A percentile compares a stretch with the other conserved stretches of the same genome.
Evolutionary conservation across 2,888 invertebrate species (phyloP).

Genomic region (Acholoe squamosa): DNA sequence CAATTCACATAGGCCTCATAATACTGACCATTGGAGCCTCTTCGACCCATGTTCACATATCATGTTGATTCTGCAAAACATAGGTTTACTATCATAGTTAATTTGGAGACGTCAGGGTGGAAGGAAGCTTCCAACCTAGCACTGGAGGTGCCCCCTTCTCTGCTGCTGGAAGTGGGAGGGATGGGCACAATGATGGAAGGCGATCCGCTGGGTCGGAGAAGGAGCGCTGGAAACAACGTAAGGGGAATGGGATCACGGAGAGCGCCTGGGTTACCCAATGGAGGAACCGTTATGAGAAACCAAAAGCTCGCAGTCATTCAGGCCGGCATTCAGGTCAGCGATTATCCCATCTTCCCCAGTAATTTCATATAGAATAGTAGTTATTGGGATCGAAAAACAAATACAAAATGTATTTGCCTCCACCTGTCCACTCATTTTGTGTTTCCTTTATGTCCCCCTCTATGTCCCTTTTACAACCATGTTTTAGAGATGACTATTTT

Average conservation of each 20-base stretch:
- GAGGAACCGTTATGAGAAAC: constrained; percentile 18
- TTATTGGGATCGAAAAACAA: no score
- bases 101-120: constrained; percentile 12
- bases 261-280: constrained; percentile 44
- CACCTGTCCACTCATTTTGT: no score
- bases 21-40: neutral
- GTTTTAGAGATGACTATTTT: no score
- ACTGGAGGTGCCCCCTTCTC: neutral
- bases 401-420: no score
- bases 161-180: neutral
- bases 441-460: no score
- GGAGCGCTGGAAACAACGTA: neutral
- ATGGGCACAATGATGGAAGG: neutral
- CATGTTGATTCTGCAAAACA: neutral
- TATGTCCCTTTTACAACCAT: no score
- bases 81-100: neutral
- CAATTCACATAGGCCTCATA: neutral
- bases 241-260: neutral
- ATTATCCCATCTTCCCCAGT: neutral
- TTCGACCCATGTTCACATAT: no score
- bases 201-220: neutral
- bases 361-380: no score
- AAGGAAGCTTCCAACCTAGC: neutral
- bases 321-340: neutral
- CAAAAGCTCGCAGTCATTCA: neutral